These are phyloP conservation scores for Tholera decimalis DNA, from an alignment of 2,888 invertebrate genomes.

Conservation along the genomic window DNA sequence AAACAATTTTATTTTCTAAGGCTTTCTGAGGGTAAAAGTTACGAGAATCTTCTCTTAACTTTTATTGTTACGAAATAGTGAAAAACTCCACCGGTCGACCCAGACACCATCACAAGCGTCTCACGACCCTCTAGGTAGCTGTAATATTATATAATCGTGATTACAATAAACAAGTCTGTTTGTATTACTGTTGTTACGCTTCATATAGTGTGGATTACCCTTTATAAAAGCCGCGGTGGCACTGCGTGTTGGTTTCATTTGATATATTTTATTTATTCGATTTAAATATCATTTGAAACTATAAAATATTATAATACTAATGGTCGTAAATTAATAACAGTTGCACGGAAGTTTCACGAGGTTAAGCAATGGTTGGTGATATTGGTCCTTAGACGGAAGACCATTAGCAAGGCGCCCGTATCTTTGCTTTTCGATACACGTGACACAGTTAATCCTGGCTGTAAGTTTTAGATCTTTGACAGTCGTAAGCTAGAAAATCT, in stretches of 20 bases:
- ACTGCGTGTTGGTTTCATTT: background rate
- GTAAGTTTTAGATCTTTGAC: too few relatives aligned
- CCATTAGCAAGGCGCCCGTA: too few relatives aligned
- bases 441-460: too few relatives aligned
- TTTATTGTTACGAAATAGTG: slow-evolving; percentile 15
- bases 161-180: slow-evolving; percentile 63
- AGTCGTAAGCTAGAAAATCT: too few relatives aligned
- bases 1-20: background rate
- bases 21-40: too few relatives aligned
- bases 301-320: too few relatives aligned
- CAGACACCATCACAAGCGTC: slow-evolving; percentile 46
- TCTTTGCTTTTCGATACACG: too few relatives aligned
- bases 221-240: slow-evolving; percentile 28
- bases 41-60: slow-evolving; percentile 12
- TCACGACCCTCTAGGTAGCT: slow-evolving; percentile 53
- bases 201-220: slow-evolving; percentile 46
- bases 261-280: background rate
- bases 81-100: slow-evolving; percentile 18
- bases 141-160: slow-evolving; percentile 60
- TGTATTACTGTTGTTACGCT: slow-evolving; percentile 39
- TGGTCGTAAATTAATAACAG: too few relatives aligned
- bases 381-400: too few relatives aligned
- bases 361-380: too few relatives aligned
- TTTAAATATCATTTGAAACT: too few relatives aligned
- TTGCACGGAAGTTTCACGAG: too few relatives aligned